Evolutionary conservation across 2,888 invertebrate species (phyloP), one percentile per base, ranked within the genome.

Genomic region (Drosophila siamana): DNA sequence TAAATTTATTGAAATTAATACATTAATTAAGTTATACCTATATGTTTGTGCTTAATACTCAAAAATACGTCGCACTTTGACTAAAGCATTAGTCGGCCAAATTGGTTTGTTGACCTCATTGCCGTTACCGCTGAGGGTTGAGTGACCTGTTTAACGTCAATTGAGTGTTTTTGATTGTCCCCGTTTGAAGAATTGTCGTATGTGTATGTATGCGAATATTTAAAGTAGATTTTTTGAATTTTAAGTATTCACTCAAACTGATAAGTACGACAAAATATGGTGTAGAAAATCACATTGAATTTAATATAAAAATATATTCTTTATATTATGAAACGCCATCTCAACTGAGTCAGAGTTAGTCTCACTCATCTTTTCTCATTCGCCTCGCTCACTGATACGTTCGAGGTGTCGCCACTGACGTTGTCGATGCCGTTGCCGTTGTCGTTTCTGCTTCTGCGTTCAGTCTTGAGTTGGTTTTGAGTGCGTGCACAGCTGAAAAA

Each of bases 21-120:
- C 22, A 24, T 43, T 7, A 54, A 33, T 43, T 15, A 7, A 9
- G 2, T 4, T 24, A 44, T 44, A n/a, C n/a, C 19, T 24, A 24
- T n/a, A 36, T 44, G 2, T 2, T 36, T 55, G 30, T 54, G 72
- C 51, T 60, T 40, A 69, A 40, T 40, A 47, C 24, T 57, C 4
- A 30, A 50, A 15, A 52, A 16, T 52, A 22, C 13, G 47, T 11
- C 51, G 13, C 40, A 62, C 7, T 56, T 69, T 22, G 38, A 38
- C 30, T 56, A 40, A 26, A 47, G 40, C 15, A 26, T 59, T 63
- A 50, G 48, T 41, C 16, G 33, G 43, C 38, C 47, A 30, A 60
- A 41, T 68, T 44, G 84, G 88, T 86, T 88, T 88, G 80, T 89
- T 86, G 86, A 89, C 89, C 86, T 84, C 74, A 86, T 88, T 89